Conservation (phyloP, 2,113 vertebrate genomes). For the Pyrgilauda ruficollis region DNA sequence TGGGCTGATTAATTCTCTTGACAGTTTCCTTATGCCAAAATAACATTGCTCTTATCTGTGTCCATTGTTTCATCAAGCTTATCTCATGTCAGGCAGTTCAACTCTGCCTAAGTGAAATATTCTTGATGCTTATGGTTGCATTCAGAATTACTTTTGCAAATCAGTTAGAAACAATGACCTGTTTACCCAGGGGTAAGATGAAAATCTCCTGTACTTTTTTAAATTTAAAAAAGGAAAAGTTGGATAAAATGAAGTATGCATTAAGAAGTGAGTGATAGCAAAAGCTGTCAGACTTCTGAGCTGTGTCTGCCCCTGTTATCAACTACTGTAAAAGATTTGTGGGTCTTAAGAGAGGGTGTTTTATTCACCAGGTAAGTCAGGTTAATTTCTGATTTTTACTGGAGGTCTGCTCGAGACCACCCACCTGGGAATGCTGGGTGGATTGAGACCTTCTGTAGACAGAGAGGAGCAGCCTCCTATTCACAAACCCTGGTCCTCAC, state of each 20-base stretch:
- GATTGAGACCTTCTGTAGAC: neutral
- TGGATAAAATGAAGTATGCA: neutral
- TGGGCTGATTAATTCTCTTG: neutral
- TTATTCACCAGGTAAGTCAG: neutral
- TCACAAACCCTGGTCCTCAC: neutral
- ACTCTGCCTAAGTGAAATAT: neutral
- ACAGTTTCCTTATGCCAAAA: neutral
- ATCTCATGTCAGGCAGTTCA: neutral
- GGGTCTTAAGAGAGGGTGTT: neutral
- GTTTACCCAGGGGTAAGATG: neutral
- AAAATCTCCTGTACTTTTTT: neutral
- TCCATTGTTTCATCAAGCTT: neutral
- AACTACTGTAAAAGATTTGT: neutral
- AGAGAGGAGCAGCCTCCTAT: neutral
- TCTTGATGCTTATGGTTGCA: neutral
- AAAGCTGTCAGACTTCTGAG: neutral
- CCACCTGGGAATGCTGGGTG: neutral
- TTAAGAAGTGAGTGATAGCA: accelerated
- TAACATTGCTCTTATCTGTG: neutral
- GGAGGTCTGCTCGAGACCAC: neutral
- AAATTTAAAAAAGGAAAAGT: neutral
- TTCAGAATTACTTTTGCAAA: neutral
- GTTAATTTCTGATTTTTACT: neutral
- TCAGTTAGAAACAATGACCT: neutral
- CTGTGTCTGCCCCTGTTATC: neutral